phyloP scores from a whole-genome alignment of 2,113 vertebrate genomes.

The Rhadina sibilatrix region DNA sequence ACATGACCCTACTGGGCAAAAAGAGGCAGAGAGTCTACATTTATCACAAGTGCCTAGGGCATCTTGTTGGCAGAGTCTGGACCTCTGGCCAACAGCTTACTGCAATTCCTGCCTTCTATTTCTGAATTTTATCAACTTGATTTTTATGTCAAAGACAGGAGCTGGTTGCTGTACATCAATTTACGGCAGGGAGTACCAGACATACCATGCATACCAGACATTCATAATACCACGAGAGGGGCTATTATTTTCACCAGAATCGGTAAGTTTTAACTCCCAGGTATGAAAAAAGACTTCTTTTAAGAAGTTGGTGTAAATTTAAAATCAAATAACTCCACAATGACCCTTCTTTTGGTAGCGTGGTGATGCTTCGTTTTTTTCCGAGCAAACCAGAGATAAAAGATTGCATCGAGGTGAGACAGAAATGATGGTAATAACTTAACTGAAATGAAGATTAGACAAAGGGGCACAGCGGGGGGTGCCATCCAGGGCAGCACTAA shows the following conservation, averaged over 20 bases:
- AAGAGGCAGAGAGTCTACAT: not conserved
- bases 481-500: not conserved
- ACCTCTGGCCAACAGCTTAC: not conserved
- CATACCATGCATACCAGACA: not conserved
- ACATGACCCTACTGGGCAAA: slow-evolving; percentile 14
- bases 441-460: not conserved
- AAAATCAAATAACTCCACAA: not conserved
- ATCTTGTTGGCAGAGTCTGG: not conserved
- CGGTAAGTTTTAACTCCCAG: slow-evolving; percentile 3
- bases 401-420: not conserved
- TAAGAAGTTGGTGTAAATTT: not conserved
- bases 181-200: not conserved
- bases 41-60: slow-evolving; percentile 33
- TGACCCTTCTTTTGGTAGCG: not conserved
- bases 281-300: not conserved
- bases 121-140: not conserved
- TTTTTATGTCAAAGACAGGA: not conserved
- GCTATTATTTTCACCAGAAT: slow-evolving; percentile 14
- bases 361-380: not conserved
- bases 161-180: not conserved
- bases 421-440: not conserved
- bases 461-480: not conserved
- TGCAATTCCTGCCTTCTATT: not conserved
- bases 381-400: not conserved
- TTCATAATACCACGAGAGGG: not conserved